Evolutionary conservation across 92 coral and sea anemone species (phyloP).

Genomic region (Epizoanthus stellaris): DNA sequence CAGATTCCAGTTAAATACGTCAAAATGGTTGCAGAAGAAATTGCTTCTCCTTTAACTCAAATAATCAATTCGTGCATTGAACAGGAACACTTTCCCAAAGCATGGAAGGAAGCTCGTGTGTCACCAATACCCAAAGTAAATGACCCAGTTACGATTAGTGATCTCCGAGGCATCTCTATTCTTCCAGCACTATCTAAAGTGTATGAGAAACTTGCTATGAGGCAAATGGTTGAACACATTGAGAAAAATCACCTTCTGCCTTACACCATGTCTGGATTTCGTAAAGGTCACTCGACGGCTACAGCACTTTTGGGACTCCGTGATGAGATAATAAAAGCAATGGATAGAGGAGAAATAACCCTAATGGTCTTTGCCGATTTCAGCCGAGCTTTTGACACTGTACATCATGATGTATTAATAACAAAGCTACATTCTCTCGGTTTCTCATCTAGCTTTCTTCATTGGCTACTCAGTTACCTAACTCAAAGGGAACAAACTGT

Average conservation of each 20-base stretch:
- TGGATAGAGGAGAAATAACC: conserved; percentile 19
- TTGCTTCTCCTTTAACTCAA: too few relatives aligned
- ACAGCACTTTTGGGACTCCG: conserved; percentile 21
- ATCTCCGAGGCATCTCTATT: too few relatives aligned
- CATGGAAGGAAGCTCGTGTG: too few relatives aligned
- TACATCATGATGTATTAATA: conserved; percentile 8
- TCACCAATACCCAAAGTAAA: too few relatives aligned
- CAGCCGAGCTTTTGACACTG: conserved; percentile 14
- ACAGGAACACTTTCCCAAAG: background rate
- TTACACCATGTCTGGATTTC: background rate
- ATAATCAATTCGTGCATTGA: background rate
- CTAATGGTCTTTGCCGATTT: conserved; percentile 25
- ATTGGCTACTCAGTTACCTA: conserved; percentile 7
- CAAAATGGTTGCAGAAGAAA: too few relatives aligned
- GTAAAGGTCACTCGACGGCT: background rate
- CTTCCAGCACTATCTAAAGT: too few relatives aligned
- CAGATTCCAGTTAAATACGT: too few relatives aligned
- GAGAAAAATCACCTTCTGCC: background rate
- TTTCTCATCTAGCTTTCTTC: background rate
- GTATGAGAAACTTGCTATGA: too few relatives aligned
- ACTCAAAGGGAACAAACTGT: background rate
- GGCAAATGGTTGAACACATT: too few relatives aligned
- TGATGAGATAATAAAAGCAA: conserved; percentile 12
- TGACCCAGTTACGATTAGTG: too few relatives aligned
- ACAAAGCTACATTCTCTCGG: conserved; percentile 7